Evolutionary conservation across 2,113 vertebrate genomes (phyloP).

Genomic region (Dipodomys ordii): DNA sequence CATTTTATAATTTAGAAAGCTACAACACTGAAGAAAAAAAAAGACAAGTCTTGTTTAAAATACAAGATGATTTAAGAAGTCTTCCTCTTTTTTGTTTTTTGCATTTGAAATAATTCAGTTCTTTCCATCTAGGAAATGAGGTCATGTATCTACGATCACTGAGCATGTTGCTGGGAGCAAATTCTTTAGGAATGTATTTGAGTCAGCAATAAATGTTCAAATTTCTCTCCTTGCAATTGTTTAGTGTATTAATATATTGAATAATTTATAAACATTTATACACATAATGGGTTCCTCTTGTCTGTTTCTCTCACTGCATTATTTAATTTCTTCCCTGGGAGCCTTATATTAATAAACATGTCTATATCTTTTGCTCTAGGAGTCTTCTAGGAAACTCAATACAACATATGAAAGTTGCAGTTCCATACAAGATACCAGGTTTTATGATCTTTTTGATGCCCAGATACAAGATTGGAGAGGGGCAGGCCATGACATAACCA

Average conservation of each 20-base stretch:
- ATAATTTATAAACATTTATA: neutral
- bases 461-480: too few species aligned
- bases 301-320: fast-evolving
- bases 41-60: neutral
- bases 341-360: neutral
- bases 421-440: too few species aligned
- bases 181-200: neutral
- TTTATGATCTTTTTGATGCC: too few species aligned
- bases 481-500: too few species aligned
- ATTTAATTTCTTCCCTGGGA: neutral
- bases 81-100: neutral
- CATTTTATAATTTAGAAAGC: too few species aligned
- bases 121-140: neutral
- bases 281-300: neutral
- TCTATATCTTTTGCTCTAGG: neutral
- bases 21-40: neutral
- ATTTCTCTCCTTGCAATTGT: neutral
- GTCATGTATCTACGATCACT: neutral
- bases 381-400: neutral
- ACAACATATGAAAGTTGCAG: neutral
- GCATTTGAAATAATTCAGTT: neutral
- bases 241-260: neutral
- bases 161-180: neutral
- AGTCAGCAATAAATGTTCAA: neutral
- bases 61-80: neutral